phyloP scores from a whole-genome alignment of 1,140 invertebrate genomes.

The Heliconius eleuchia region DNA sequence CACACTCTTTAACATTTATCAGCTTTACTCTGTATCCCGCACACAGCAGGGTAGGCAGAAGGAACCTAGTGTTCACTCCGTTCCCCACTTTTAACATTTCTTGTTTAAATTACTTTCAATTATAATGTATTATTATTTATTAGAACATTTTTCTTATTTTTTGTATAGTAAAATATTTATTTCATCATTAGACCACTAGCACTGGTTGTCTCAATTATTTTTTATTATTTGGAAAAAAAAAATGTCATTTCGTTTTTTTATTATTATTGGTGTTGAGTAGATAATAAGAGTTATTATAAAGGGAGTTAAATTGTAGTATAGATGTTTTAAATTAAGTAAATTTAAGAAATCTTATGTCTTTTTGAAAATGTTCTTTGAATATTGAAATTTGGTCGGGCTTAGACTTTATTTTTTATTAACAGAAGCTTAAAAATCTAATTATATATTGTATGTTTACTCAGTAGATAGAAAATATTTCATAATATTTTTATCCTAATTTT shows the following conservation, averaged over 20 bases:
- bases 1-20: no score
- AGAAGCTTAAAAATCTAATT: no score
- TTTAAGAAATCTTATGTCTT: background rate
- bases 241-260: background rate
- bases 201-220: background rate
- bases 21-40: no score
- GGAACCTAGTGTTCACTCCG: no score
- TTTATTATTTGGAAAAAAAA: background rate
- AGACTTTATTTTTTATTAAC: background rate
- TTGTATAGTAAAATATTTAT: background rate
- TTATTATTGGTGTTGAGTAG: slow-evolving; percentile 8
- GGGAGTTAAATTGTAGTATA: slow-evolving; percentile 3
- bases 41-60: no score
- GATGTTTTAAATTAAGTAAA: slow-evolving; percentile 1
- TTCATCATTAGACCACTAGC: background rate
- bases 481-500: no score
- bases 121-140: background rate
- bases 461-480: no score
- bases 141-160: background rate
- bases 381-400: background rate
- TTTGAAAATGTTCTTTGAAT: background rate
- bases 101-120: background rate
- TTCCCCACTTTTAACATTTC: no score
- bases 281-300: background rate
- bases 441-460: background rate